Conservation (phyloP, 2,113 vertebrate species). For the Poeciliopsis turrubarensis region DNA sequence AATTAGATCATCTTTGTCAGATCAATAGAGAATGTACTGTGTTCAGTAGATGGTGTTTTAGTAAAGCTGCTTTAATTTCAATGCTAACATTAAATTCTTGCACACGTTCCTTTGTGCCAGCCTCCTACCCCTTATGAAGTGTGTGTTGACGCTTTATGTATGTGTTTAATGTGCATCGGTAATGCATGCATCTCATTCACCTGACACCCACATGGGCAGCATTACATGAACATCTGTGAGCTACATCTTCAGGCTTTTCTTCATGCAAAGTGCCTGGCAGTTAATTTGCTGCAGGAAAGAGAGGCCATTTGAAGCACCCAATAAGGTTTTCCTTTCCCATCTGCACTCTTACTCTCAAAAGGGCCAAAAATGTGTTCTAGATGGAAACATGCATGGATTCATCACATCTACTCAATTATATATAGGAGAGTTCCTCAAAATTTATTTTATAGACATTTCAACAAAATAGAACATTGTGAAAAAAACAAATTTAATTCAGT, state of each 20-base stretch:
- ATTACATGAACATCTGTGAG: constrained; percentile 76
- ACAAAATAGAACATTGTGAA: no score
- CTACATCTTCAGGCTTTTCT: constrained; percentile 71
- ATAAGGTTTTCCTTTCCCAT: constrained; percentile 68
- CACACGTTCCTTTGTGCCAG: neutral
- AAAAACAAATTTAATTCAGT: no score
- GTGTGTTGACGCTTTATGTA: constrained; percentile 31
- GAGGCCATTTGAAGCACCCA: constrained; percentile 65
- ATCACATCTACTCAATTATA: constrained; percentile 4
- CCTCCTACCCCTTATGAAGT: neutral
- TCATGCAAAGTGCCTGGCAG: constrained; percentile 75
- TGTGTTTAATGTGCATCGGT: constrained; percentile 53
- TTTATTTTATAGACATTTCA: no score
- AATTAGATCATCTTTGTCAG: neutral
- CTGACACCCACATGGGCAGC: constrained; percentile 73
- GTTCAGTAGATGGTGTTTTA: neutral
- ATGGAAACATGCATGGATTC: constrained; percentile 12
- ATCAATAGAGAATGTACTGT: neutral
- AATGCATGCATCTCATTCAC: constrained; percentile 66
- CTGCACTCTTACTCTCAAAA: constrained; percentile 62
- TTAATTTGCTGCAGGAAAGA: constrained; percentile 68
- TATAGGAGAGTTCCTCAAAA: neutral
- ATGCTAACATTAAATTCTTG: neutral
- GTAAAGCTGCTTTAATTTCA: neutral
- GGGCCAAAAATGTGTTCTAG: constrained; percentile 30